Evolutionary conservation across 2,113 vertebrate species (phyloP).

Genomic region (Etheostoma spectabile): DNA sequence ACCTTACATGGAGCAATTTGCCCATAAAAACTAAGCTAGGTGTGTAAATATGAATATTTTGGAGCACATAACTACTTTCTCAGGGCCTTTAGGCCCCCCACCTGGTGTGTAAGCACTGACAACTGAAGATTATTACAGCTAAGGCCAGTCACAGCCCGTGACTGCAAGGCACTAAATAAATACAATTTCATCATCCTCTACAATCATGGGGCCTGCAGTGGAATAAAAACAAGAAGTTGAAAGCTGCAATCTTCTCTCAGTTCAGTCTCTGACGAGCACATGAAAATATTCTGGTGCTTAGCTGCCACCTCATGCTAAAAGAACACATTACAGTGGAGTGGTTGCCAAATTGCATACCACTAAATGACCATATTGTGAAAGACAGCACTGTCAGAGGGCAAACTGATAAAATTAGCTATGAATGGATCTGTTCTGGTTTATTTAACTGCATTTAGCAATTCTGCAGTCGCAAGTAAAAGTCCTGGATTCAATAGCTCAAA

Average conservation of each 20-base stretch:
- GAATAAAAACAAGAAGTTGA: constrained; percentile 5
- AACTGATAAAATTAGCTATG: neutral
- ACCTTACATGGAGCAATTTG: too few species aligned
- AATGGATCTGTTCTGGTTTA: neutral
- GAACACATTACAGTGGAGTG: constrained; percentile 48
- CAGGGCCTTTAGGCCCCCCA: neutral
- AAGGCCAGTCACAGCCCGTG: neutral
- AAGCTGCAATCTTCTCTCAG: constrained; percentile 3
- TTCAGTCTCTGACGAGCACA: neutral
- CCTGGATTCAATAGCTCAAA: neutral
- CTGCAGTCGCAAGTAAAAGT: neutral
- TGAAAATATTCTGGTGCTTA: constrained; percentile 40
- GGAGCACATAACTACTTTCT: neutral
- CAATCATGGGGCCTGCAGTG: neutral
- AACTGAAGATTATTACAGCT: constrained; percentile 6
- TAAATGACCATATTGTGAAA: constrained; percentile 18
- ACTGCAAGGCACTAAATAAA: constrained; percentile 23
- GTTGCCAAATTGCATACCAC: neutral
- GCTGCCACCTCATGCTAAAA: constrained; percentile 64
- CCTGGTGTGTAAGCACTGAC: constrained; percentile 7
- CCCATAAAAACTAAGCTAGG: neutral
- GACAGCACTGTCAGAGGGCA: constrained; percentile 7
- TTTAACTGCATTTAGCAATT: neutral
- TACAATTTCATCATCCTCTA: constrained; percentile 9
- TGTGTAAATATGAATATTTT: constrained; percentile 24